Conservation (phyloP, 2,113 vertebrate species). For the Zosterops japonicus region DNA sequence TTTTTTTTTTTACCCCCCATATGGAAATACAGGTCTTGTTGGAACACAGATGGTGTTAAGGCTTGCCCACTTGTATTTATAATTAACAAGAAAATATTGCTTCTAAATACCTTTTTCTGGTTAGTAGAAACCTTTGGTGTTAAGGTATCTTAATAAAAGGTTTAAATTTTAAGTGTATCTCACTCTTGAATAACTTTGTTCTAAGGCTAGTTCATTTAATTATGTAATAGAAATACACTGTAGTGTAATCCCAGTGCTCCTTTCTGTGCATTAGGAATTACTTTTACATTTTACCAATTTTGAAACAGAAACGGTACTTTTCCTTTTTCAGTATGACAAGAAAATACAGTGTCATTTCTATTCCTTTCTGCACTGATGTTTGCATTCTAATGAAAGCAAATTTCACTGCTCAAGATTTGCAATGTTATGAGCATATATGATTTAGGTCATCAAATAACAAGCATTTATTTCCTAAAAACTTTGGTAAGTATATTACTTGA, state of each 20-base stretch:
- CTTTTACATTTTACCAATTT: not conserved
- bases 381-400: not conserved
- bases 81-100: not conserved
- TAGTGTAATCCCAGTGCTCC: not conserved
- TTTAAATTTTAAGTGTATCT: not conserved
- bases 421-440: not conserved
- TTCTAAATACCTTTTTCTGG: not conserved
- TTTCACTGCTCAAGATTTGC: not conserved
- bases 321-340: not conserved
- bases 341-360: not conserved
- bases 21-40: not conserved
- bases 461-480: not conserved
- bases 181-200: not conserved
- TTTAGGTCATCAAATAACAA: not conserved
- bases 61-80: not conserved
- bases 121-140: not conserved
- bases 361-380: not conserved
- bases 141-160: not conserved
- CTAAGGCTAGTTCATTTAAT: not conserved
- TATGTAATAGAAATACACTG: not conserved
- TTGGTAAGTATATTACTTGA: not conserved
- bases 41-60: not conserved
- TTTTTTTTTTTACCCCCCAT: not conserved
- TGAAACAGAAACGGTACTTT: not conserved
- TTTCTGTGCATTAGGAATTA: not conserved